Conservation (phyloP, 2,113 vertebrate species). For the Bombycilla garrulus region DNA sequence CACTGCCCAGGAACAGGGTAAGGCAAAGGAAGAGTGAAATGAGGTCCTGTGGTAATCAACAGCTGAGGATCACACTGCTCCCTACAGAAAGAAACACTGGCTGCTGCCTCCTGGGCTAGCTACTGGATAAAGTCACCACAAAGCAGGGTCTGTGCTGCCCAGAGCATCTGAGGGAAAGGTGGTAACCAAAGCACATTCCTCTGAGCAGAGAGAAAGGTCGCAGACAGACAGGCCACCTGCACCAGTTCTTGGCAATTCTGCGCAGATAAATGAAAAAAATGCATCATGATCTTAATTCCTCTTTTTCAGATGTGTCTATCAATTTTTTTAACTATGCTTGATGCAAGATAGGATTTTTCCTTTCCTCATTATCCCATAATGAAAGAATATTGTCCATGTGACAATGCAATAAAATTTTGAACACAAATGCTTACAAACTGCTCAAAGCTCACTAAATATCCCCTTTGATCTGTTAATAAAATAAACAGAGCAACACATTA, state of each 20-base stretch:
- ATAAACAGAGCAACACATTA: background rate
- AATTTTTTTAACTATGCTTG: background rate
- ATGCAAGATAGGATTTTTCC: background rate
- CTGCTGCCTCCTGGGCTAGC: background rate
- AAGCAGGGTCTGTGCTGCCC: background rate
- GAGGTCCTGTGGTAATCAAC: background rate
- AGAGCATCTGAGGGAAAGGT: accelerated
- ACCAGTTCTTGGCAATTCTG: background rate
- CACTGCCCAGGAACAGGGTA: background rate
- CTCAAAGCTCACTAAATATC: background rate
- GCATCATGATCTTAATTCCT: background rate
- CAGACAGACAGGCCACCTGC: background rate
- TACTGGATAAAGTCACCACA: background rate
- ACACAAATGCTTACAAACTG: background rate
- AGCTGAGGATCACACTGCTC: background rate
- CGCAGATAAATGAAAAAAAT: background rate
- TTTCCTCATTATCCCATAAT: background rate
- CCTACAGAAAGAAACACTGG: accelerated
- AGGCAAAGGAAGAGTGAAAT: background rate
- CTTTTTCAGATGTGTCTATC: background rate
- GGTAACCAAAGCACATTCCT: background rate
- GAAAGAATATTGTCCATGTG: background rate
- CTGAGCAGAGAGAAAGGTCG: background rate
- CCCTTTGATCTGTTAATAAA: background rate
- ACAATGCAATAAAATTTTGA: background rate